Conservation (phyloP, 2,113 vertebrate genomes). For the Tragelaphus scriptus region DNA sequence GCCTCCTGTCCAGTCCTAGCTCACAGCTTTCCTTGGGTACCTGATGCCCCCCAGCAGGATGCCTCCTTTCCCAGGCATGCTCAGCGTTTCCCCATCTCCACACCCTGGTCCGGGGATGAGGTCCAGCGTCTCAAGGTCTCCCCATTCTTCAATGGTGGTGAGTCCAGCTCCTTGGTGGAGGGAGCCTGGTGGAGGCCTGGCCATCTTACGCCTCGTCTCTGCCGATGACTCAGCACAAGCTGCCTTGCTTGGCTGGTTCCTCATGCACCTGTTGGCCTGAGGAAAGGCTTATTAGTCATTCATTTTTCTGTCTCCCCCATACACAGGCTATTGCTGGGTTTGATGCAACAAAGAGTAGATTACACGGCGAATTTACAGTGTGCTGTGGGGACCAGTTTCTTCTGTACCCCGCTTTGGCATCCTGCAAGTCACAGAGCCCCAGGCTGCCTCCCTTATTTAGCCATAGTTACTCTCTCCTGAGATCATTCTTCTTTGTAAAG, state of each 20-base stretch:
- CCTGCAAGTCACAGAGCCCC: background rate
- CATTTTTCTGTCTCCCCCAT: background rate
- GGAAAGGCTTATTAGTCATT: background rate
- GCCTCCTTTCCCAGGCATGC: background rate
- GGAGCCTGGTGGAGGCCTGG: fast-evolving
- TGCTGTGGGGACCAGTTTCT: background rate
- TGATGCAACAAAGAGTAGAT: background rate
- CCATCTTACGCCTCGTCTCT: background rate
- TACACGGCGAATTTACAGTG: background rate
- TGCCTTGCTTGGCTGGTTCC: background rate
- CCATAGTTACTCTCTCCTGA: fast-evolving
- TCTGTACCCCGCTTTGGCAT: background rate
- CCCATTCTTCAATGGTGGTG: fast-evolving
- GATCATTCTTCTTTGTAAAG: background rate
- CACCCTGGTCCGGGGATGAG: background rate
- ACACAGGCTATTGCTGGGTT: background rate
- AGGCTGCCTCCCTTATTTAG: background rate
- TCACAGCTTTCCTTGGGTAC: too few relatives aligned
- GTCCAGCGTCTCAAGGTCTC: background rate
- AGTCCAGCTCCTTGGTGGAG: background rate
- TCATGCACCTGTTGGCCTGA: background rate
- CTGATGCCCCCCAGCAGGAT: background rate
- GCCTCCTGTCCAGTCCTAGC: background rate
- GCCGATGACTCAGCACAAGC: background rate
- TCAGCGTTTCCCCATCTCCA: background rate